Evolutionary conservation across 2,113 vertebrate genomes (phyloP).

Genomic region (Megaceryle torquata): DNA sequence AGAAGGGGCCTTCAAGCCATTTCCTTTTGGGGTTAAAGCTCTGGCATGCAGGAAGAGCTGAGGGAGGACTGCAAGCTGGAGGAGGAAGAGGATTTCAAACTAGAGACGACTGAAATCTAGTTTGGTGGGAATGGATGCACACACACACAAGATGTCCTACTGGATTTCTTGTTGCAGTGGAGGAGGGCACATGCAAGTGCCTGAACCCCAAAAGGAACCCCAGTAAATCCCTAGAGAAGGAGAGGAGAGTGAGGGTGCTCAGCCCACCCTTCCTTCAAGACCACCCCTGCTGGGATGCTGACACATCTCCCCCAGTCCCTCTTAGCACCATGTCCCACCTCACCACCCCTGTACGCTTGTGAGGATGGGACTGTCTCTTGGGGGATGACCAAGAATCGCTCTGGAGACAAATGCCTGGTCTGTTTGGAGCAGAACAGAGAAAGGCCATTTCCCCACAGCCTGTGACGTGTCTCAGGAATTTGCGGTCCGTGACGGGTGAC

Average conservation of each 20-base stretch:
- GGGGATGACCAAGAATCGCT: background rate
- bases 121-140: background rate
- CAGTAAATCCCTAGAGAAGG: background rate
- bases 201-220: background rate
- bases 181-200: background rate
- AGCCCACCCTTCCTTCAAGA: background rate
- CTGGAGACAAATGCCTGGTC: background rate
- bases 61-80: background rate
- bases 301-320: background rate
- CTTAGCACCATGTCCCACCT: background rate
- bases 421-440: background rate
- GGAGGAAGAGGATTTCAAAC: background rate
- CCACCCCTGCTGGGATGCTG: background rate
- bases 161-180: background rate
- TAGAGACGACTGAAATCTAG: background rate
- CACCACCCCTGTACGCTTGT: fast-evolving
- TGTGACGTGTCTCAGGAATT: background rate
- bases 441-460: background rate
- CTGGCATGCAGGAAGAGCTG: background rate
- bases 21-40: background rate
- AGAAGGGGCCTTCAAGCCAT: background rate
- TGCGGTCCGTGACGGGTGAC: background rate
- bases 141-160: background rate
- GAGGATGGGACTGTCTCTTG: background rate
- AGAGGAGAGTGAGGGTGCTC: background rate